phyloP scores from a whole-genome alignment of 1,140 invertebrate species.

The Meloidogyne floridensis region DNA sequence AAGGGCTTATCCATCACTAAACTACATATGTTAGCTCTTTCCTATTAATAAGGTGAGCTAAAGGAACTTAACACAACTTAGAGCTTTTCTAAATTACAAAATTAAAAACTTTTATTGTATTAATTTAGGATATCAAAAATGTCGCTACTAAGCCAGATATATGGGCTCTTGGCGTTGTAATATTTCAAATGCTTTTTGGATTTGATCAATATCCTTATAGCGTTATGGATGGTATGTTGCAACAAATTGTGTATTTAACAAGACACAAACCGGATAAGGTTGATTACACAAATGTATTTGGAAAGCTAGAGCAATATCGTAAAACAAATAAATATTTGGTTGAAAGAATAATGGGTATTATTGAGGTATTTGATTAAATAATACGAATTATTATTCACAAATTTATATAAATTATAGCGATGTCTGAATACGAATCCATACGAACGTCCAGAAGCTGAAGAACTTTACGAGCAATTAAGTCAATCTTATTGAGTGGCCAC shows the following conservation, averaged over 20 bases:
- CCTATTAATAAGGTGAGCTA: too few species aligned
- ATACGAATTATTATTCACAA: too few species aligned
- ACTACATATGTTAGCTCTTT: too few species aligned
- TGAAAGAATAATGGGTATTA: not conserved
- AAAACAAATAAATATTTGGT: not conserved
- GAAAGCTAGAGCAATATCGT: not conserved
- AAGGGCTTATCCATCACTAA: too few species aligned
- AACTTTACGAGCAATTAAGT: not conserved
- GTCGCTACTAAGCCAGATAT: slow-evolving; percentile 1
- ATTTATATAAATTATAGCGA: not conserved
- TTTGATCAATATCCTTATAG: slow-evolving; percentile 3
- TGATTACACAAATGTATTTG: not conserved
- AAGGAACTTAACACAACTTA: too few species aligned
- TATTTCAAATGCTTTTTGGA: slow-evolving; percentile 3
- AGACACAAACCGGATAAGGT: not conserved
- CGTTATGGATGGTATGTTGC: not conserved
- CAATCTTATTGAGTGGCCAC: too few species aligned
- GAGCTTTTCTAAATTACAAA: too few species aligned
- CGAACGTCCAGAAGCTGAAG: not conserved
- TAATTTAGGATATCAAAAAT: not conserved
- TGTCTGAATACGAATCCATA: not conserved
- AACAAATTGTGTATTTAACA: not conserved
- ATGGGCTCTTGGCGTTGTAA: not conserved
- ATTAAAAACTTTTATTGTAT: too few species aligned
- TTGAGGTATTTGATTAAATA: not conserved